These are phyloP conservation scores for Australoheros scitulus DNA, from an alignment of 2,113 vertebrate species.

Conservation along the genomic window DNA sequence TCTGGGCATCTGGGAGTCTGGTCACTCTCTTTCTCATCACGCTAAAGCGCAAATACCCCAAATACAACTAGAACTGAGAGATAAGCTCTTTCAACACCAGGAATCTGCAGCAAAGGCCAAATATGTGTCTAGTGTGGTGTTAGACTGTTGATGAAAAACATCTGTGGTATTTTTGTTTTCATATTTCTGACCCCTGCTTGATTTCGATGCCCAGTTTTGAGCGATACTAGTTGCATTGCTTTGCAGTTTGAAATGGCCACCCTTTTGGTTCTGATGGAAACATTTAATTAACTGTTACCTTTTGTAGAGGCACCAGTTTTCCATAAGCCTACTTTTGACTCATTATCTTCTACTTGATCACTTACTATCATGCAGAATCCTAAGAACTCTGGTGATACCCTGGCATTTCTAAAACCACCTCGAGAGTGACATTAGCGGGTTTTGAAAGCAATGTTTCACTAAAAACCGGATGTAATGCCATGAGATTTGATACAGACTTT, in stretches of 20 bases:
- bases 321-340: too few relatives aligned
- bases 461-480: neutral
- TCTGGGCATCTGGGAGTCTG: conserved; percentile 31
- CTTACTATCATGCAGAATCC: neutral
- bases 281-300: neutral
- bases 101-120: conserved; percentile 64
- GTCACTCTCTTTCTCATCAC: conserved; percentile 64
- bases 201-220: conserved; percentile 29
- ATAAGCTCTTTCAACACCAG: conserved; percentile 69
- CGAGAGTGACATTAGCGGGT: neutral
- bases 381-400: neutral
- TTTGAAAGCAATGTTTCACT: neutral
- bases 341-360: neutral
- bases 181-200: conserved; percentile 38
- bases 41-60: conserved; percentile 20
- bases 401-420: neutral
- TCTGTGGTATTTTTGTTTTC: conserved; percentile 60
- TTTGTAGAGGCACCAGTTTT: neutral
- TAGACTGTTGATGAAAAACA: conserved; percentile 73
- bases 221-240: neutral
- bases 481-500: neutral
- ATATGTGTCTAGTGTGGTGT: conserved; percentile 63
- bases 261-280: neutral
- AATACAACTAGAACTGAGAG: conserved; percentile 53
- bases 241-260: neutral